These are phyloP conservation scores for Plutomurus gul DNA, from an alignment of 1,140 invertebrate genomes.

Conservation along the genomic window DNA sequence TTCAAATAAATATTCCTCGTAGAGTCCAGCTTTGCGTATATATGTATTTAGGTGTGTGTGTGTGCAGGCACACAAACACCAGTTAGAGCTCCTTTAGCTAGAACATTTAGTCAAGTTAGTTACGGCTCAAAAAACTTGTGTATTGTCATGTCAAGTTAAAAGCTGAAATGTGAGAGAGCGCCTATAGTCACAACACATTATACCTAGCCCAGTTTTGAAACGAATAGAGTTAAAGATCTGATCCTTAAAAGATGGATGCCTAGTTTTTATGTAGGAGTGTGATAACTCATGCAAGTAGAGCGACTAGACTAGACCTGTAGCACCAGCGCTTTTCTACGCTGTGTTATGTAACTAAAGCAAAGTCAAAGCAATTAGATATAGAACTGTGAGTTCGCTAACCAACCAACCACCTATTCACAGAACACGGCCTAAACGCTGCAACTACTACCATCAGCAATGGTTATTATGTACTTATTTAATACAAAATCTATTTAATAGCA, in stretches of 20 bases:
- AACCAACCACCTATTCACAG: too few species aligned
- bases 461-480: too few species aligned
- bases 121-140: neutral
- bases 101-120: slow-evolving; percentile 4
- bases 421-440: too few species aligned
- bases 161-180: slow-evolving; percentile 8
- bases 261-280: neutral
- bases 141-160: neutral
- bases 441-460: too few species aligned
- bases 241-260: neutral
- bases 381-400: too few species aligned
- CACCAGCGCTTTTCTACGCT: too few species aligned
- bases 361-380: neutral
- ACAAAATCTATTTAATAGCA: too few species aligned
- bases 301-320: too few species aligned
- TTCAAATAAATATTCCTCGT: neutral
- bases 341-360: neutral
- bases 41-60: neutral
- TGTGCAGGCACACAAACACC: too few species aligned
- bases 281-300: neutral
- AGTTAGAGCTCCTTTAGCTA: neutral
- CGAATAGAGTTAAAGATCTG: neutral
- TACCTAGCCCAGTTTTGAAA: neutral
- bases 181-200: too few species aligned
- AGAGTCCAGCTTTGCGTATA: neutral